Percentiles rank a stretch among this genome's conserved stretches.
These are phyloP conservation scores for Eulemur coronatus DNA, from an alignment of 2,797 vertebrate species.

Conservation along the genomic window DNA sequence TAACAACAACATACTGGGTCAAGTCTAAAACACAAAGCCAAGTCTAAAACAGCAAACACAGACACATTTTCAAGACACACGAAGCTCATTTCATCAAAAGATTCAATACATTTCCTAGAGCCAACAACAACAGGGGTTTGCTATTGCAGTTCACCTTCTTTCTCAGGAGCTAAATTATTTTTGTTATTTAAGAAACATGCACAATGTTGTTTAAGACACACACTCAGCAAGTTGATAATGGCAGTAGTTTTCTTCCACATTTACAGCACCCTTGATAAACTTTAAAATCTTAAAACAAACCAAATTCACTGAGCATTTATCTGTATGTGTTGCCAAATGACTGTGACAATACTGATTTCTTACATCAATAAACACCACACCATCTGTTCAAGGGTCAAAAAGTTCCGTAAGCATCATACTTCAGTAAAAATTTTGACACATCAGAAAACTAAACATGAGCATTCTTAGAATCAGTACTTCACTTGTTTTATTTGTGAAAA, in stretches of 20 bases:
- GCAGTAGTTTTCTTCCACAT: not conserved
- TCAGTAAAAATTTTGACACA: not conserved
- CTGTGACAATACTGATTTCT: not conserved
- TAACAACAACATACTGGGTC: not conserved
- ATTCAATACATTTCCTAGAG: not conserved
- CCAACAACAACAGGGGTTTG: not conserved
- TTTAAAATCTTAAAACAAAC: not conserved
- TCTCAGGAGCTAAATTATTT: not conserved
- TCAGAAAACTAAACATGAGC: not conserved
- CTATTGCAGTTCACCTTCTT: not conserved
- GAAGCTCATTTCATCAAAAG: conserved; percentile 8
- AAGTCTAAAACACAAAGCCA: not conserved
- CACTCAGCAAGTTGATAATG: not conserved
- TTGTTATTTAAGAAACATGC: not conserved
- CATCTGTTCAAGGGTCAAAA: not conserved
- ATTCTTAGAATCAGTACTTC: not conserved
- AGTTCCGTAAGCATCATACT: not conserved
- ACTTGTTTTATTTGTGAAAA: not conserved
- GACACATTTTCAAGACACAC: not conserved
- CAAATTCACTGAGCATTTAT: not conserved
- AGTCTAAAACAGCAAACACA: conserved; percentile 3
- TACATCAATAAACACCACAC: not conserved
- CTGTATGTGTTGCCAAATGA: not conserved
- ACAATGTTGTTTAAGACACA: not conserved
- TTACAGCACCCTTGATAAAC: not conserved